Evolutionary conservation across 2,113 vertebrate genomes (phyloP).

Genomic region (Charina bottae): DNA sequence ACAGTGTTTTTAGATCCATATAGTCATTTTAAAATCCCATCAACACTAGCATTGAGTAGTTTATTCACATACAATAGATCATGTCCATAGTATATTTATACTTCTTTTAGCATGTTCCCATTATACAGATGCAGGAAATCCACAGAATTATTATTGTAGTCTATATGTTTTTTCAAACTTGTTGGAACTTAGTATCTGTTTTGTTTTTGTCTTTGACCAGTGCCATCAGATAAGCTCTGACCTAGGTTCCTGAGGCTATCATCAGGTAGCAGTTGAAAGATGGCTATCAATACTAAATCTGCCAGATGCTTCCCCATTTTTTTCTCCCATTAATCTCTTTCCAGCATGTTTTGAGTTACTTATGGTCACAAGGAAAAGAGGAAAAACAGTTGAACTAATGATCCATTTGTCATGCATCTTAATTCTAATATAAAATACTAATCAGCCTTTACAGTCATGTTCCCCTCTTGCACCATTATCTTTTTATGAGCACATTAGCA

Average conservation of each 20-base stretch:
- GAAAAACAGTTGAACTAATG: slow-evolving; percentile 64
- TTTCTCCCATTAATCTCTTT: slow-evolving; percentile 16
- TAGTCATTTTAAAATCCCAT: background rate
- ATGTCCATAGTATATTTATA: background rate
- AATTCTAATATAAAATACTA: slow-evolving; percentile 80
- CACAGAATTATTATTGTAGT: background rate
- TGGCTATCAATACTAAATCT: slow-evolving; percentile 12
- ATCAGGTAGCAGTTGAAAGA: background rate
- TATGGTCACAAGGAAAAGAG: slow-evolving; percentile 49
- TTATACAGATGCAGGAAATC: background rate
- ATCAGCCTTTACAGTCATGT: slow-evolving; percentile 78
- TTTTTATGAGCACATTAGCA: slow-evolving; percentile 82
- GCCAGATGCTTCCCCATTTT: slow-evolving; percentile 6
- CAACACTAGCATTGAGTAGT: background rate
- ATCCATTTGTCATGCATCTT: slow-evolving; percentile 77
- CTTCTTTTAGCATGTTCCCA: background rate
- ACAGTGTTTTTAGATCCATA: background rate
- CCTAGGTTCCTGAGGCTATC: background rate
- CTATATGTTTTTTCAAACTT: background rate
- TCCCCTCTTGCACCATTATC: slow-evolving; percentile 71
- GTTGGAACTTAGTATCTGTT: background rate
- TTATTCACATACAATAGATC: background rate
- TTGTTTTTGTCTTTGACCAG: background rate
- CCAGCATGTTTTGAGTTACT: slow-evolving; percentile 48
- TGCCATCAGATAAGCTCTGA: background rate